Evolutionary conservation across 2,797 vertebrate species (phyloP).

Genomic region (Trematomus bernacchii): DNA sequence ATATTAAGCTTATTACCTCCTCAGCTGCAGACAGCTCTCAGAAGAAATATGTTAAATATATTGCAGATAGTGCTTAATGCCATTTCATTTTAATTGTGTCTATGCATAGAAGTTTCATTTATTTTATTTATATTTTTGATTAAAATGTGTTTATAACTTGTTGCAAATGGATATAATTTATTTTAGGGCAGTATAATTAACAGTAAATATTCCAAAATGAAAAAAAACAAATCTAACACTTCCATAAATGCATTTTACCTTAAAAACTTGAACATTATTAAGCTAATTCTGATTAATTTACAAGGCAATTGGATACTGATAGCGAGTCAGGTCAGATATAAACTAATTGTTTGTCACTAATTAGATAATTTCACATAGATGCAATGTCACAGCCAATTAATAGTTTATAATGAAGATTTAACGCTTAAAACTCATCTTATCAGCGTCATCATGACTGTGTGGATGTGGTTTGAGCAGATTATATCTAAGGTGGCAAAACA

Average conservation of each 20-base stretch:
- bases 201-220: too few relatives aligned
- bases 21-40: conserved; percentile 39
- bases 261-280: background rate
- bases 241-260: background rate
- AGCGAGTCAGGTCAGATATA: background rate
- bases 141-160: background rate
- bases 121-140: background rate
- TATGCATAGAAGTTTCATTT: background rate
- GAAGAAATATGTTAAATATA: conserved; percentile 9
- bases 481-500: background rate
- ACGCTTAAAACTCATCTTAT: background rate
- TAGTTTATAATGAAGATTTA: background rate
- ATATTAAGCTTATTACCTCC: conserved; percentile 49
- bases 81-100: conserved; percentile 4
- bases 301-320: background rate
- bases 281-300: background rate
- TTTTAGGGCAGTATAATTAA: background rate
- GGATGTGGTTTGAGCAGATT: background rate
- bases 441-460: too few relatives aligned
- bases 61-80: conserved; percentile 17
- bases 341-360: background rate
- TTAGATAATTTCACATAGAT: background rate
- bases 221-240: background rate
- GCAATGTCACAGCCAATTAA: background rate
- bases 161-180: too few relatives aligned